Conservation (phyloP, 2,113 vertebrate genomes). For the Blennius ocellaris region DNA sequence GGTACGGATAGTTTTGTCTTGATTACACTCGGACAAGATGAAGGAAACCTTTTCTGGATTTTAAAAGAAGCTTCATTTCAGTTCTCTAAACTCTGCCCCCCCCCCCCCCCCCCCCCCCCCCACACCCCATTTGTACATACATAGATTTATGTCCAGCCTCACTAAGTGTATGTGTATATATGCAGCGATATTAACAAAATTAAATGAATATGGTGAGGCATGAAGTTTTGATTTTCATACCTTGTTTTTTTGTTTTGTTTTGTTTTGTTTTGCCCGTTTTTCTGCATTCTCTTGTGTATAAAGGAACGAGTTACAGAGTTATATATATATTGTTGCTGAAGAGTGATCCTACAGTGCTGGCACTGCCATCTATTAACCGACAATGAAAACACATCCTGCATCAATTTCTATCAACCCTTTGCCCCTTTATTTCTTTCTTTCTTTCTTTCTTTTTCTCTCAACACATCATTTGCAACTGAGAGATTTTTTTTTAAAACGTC, state of each 20-base stretch:
- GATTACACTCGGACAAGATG: constrained; percentile 61
- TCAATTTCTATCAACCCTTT: constrained; percentile 61
- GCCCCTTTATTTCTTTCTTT: background rate
- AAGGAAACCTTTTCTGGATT: constrained; percentile 77
- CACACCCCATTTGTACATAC: constrained; percentile 56
- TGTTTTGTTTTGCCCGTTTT: constrained; percentile 33
- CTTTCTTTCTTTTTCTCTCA: constrained; percentile 1
- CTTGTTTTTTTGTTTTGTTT: background rate
- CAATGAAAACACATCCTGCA: constrained; percentile 70
- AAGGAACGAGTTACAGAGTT: constrained; percentile 61
- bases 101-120: background rate
- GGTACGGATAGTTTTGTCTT: constrained; percentile 59
- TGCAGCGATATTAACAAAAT: constrained; percentile 45
- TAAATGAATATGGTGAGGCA: constrained; percentile 36
- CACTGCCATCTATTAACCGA: constrained; percentile 82
- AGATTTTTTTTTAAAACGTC: background rate
- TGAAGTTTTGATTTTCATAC: constrained; percentile 33
- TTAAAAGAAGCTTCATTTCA: constrained; percentile 28
- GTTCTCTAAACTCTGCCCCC: constrained; percentile 5
- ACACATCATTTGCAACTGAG: constrained; percentile 21
- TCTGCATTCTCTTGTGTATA: constrained; percentile 57
- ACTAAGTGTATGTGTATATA: constrained; percentile 40
- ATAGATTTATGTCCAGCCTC: constrained; percentile 27
- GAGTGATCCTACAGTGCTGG: constrained; percentile 80
- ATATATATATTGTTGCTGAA: constrained; percentile 68